Percentiles rank a stretch among this genome's conserved stretches.
Evolutionary conservation across 1,140 invertebrate genomes (phyloP).

Genomic region (Microvelia longipes): DNA sequence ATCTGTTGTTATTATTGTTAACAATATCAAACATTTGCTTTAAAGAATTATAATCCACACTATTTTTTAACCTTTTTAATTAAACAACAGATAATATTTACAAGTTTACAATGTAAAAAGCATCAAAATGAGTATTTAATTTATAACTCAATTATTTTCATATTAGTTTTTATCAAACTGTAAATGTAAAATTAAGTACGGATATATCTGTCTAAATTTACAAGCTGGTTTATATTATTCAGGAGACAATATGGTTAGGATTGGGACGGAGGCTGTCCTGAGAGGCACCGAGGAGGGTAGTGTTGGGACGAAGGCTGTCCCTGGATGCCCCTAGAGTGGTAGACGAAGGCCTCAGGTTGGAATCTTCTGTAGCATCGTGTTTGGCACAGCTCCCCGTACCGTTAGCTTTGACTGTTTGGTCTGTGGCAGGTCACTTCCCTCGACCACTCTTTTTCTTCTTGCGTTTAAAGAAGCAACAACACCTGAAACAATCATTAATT

Average conservation of each 20-base stretch:
- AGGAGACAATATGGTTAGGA: neutral
- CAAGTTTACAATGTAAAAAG: too few species aligned
- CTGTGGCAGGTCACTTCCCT: conserved; percentile 56
- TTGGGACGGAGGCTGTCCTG: neutral
- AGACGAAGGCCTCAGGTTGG: conserved; percentile 41
- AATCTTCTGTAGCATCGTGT: conserved; percentile 48
- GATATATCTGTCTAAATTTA: too few species aligned
- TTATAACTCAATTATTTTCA: too few species aligned
- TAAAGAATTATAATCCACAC: too few species aligned
- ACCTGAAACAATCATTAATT: conserved; percentile 43
- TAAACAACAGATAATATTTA: too few species aligned
- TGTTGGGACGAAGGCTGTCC: neutral
- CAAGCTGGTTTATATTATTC: too few species aligned
- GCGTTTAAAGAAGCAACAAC: conserved; percentile 91
- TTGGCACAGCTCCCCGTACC: conserved; percentile 46
- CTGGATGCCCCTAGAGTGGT: conserved; percentile 5
- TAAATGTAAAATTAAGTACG: too few species aligned
- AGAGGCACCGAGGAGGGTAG: neutral
- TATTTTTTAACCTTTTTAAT: too few species aligned
- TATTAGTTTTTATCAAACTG: too few species aligned
- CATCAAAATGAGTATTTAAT: too few species aligned
- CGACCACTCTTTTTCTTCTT: conserved; percentile 87
- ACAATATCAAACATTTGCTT: too few species aligned
- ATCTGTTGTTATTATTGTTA: too few species aligned
- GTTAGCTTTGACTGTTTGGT: conserved; percentile 40